Evolutionary conservation across 2,113 vertebrate species (phyloP).

Genomic region (Pseudorectes ferrugineus): DNA sequence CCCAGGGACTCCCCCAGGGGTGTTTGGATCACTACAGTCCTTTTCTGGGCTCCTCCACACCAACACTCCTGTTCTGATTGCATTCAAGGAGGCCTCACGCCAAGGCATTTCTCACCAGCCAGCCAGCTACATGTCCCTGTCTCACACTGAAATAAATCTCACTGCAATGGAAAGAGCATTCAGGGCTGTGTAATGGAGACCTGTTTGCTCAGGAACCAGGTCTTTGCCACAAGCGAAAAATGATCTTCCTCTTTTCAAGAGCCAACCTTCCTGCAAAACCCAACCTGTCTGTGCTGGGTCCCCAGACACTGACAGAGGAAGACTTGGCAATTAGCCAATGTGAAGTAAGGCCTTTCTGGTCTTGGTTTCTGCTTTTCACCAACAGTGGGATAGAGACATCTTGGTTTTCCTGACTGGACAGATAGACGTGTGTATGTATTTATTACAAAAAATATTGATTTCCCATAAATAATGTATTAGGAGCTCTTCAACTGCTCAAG

Average conservation of each 20-base stretch:
- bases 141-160: not conserved
- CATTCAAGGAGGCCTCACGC: not conserved
- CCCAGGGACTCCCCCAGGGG: too few relatives aligned
- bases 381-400: not conserved
- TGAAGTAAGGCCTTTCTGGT: not conserved
- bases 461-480: not conserved
- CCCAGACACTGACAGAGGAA: not conserved
- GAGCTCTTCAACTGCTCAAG: not conserved
- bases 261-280: not conserved
- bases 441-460: constrained; percentile 19
- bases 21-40: not conserved
- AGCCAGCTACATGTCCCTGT: rapidly evolving
- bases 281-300: not conserved
- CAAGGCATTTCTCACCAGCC: not conserved
- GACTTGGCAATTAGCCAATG: not conserved
- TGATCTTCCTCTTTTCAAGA: not conserved
- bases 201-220: not conserved
- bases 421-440: not conserved
- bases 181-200: not conserved
- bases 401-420: not conserved
- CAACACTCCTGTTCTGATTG: not conserved
- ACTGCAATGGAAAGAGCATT: not conserved
- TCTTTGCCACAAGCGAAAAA: not conserved
- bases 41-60: not conserved
- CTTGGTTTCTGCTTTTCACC: not conserved